These are phyloP conservation scores for Reticulitermes lucifugus DNA, from an alignment of 2,888 invertebrate genomes.

Conservation along the genomic window DNA sequence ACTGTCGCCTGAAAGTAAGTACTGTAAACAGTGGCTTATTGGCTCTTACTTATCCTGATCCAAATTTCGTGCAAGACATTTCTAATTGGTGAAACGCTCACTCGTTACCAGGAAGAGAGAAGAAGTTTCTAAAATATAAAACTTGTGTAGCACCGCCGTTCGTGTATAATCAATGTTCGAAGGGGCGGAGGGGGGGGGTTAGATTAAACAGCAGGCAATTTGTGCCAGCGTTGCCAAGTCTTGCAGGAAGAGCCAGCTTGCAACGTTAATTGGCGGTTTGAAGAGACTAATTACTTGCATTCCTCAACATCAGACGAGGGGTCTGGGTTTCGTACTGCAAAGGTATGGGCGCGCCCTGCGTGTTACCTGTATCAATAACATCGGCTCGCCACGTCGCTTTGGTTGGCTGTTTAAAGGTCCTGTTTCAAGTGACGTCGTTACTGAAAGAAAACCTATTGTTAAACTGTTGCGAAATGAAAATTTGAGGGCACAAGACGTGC, in stretches of 20 bases:
- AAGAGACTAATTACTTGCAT: constrained; percentile 54
- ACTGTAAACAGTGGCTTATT: too few relatives aligned
- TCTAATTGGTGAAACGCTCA: background rate
- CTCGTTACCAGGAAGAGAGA: background rate
- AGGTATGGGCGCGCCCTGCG: constrained; percentile 12
- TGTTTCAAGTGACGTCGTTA: too few relatives aligned
- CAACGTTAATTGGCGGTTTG: constrained; percentile 55
- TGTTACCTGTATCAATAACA: constrained; percentile 40
- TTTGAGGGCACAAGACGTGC: too few relatives aligned
- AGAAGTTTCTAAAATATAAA: constrained; percentile 10
- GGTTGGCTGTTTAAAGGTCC: too few relatives aligned
- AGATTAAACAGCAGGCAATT: constrained; percentile 54
- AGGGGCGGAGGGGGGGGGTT: constrained; percentile 45
- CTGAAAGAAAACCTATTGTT: too few relatives aligned
- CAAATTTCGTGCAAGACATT: background rate
- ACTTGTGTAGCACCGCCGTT: background rate
- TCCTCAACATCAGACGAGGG: constrained; percentile 48
- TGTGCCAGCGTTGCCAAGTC: constrained; percentile 52
- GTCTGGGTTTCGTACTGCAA: constrained; percentile 5
- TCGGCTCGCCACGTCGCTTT: background rate
- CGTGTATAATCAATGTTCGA: constrained; percentile 49
- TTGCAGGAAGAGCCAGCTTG: constrained; percentile 46
- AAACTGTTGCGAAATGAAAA: too few relatives aligned
- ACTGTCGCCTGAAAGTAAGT: background rate
- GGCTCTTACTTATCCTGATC: background rate